Conservation (phyloP, 1,140 invertebrate genomes). For the Drosophila oshimai region DNA sequence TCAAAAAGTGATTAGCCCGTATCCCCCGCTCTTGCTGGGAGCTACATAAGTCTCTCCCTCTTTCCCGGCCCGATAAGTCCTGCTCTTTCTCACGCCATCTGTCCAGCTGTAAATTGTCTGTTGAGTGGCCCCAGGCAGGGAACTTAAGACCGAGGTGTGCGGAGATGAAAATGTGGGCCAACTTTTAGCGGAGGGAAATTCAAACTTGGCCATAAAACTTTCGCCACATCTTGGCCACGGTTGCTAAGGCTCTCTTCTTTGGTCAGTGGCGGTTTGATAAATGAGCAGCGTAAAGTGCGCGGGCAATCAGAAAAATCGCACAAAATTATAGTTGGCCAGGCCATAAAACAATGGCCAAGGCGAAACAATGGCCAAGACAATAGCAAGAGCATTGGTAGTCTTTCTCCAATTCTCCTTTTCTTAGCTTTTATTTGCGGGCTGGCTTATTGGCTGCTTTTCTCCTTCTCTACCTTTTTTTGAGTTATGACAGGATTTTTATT, state of each 20-base stretch:
- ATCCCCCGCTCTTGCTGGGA: constrained; percentile 1
- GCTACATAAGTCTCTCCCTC: no score
- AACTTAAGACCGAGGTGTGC: constrained; percentile 37
- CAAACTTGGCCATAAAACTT: constrained; percentile 79
- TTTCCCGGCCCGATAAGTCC: neutral
- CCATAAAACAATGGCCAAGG: constrained; percentile 55
- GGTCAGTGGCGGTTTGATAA: constrained; percentile 64
- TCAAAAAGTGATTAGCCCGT: constrained; percentile 76
- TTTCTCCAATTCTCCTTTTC: neutral
- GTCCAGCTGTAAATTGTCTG: constrained; percentile 74
- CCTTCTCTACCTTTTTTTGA: neutral
- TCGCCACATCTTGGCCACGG: constrained; percentile 47
- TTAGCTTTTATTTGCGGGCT: neutral
- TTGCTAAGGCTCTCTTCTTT: constrained; percentile 17
- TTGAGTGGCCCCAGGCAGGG: constrained; percentile 51
- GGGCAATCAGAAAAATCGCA: constrained; percentile 75
- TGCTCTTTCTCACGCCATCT: constrained; percentile 21
- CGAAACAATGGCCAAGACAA: constrained; percentile 55
- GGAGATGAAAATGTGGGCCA: constrained; percentile 51
- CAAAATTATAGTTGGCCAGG: constrained; percentile 71
- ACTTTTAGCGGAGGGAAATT: constrained; percentile 50
- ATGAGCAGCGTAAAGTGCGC: constrained; percentile 64
- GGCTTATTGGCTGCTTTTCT: constrained; percentile 3
- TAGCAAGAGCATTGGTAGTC: constrained; percentile 40
- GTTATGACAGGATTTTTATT: constrained; percentile 42